Base-by-base conservation (phyloP, 2,888 invertebrate genomes). In the Zhengitettix transpicula region DNA sequence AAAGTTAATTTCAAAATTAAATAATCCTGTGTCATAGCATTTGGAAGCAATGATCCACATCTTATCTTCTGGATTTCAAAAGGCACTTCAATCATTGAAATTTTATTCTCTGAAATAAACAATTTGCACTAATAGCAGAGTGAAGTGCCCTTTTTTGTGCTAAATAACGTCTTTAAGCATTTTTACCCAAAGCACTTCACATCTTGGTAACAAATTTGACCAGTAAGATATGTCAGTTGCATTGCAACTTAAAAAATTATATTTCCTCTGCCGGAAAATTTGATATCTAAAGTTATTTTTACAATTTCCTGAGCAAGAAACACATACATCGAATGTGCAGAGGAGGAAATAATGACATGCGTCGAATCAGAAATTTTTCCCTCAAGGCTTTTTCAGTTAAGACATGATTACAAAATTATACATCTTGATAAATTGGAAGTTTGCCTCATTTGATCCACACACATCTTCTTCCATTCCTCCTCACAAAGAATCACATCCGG, bases 71-170 rank as follows among this genome's bases (percentile, higher is more conserved):
- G 40, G 28, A 40, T 55, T 17, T 61, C 61, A 56, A 62, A 64
- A 64, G 64, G 64, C 64, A 62, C 62, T 64, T 64, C 64, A 62
- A 61, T 61, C 61, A 62, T 61, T 64, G 64, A 58, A 64, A 64
- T 62, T 61, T 59, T 57, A 57, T 60, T 58, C 58, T 62, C 56
- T 59, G 59, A 62, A 62, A 57, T 56, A 60, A 60, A 59, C 57
- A 61, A 59, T 59, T 59, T 59, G 56, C 52, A 60, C 62, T 63
- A 61, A 61, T 62, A 61, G 55, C 56, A 60, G 62, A 64, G 64
- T 61, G 64, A 64, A 64, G 64, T 61, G 62, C 62, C 64, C 61
- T 55, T 40, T 28, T 28, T 28, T 28, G 28, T 28, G 28, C 28
- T 28, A 28, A 28, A 28, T 28, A 28, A 28, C 28, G 28, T 28